Evolutionary conservation across 2,113 vertebrate genomes (phyloP).

Genomic region (Columba janthina): DNA sequence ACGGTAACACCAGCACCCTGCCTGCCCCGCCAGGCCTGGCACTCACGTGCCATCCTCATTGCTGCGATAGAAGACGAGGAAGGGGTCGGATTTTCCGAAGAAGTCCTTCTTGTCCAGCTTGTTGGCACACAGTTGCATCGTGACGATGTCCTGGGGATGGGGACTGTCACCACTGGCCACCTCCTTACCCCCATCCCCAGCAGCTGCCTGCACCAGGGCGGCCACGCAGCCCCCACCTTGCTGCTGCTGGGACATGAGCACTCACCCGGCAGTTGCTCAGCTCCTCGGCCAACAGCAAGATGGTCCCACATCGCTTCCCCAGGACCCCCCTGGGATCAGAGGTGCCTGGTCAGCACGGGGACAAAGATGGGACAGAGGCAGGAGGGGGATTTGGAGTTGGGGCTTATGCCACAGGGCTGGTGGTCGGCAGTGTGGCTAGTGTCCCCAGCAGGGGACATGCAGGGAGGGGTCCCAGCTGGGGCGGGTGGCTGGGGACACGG

Average conservation of each 20-base stretch:
- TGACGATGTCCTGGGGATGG: conserved; percentile 87
- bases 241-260: fast-evolving
- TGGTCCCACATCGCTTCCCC: conserved; percentile 83
- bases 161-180: not conserved
- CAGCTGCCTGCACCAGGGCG: fast-evolving
- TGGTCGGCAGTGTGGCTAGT: fast-evolving
- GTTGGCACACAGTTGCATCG: conserved; percentile 98
- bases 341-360: not conserved
- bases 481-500: fast-evolving
- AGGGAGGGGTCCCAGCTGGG: not conserved
- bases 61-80: conserved; percentile 97
- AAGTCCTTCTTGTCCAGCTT: conserved; percentile 99
- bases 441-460: not conserved
- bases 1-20: fast-evolving
- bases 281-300: conserved; percentile 82
- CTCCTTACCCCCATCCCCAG: not conserved
- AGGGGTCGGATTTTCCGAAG: conserved; percentile 97
- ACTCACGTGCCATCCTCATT: conserved; percentile 91
- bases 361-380: not conserved
- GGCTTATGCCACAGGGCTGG: not conserved
- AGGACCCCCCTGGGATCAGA: conserved; percentile 78
- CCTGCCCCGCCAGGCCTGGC: not conserved
- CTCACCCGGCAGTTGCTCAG: conserved; percentile 87
- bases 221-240: not conserved
- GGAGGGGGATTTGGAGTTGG: not conserved